Percentiles rank a stretch among this genome's conserved stretches.
phyloP scores from a whole-genome alignment of 2,113 vertebrate species.

The Platycercus adscitus region DNA sequence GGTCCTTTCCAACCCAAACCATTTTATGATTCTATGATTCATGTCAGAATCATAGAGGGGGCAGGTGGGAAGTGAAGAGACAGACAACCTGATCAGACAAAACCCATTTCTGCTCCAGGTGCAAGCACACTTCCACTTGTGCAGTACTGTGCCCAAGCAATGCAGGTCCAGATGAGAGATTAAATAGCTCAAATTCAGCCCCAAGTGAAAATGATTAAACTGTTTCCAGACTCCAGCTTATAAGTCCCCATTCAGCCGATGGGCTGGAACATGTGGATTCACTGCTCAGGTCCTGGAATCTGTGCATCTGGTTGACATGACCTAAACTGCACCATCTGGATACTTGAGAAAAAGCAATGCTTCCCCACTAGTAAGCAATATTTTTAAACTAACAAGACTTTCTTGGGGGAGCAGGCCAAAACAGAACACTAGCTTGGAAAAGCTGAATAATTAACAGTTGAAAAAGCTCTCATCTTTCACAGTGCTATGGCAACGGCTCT shows the following conservation, averaged over 20 bases:
- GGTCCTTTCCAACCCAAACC: background rate
- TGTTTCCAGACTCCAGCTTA: background rate
- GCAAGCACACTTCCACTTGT: background rate
- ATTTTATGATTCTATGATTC: background rate
- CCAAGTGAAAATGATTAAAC: background rate
- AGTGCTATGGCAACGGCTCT: background rate
- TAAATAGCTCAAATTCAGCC: background rate
- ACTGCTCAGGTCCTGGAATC: background rate
- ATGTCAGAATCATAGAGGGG: background rate
- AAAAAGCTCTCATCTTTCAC: constrained; percentile 4
- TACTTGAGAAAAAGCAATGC: constrained; percentile 14
- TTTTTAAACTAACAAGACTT: constrained; percentile 41
- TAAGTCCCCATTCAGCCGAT: background rate
- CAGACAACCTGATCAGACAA: background rate
- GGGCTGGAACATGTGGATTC: background rate
- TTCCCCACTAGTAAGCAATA: background rate
- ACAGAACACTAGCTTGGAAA: constrained; percentile 3
- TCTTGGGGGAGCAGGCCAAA: background rate
- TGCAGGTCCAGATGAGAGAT: background rate
- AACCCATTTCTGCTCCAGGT: background rate
- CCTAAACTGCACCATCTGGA: constrained; percentile 40
- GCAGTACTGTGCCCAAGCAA: background rate
- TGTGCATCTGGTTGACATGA: constrained; percentile 32
- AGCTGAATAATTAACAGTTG: constrained; percentile 34
- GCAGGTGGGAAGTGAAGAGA: background rate